These are phyloP conservation scores for Polymixis flavicincta DNA, from an alignment of 2,888 invertebrate genomes.

Conservation along the genomic window DNA sequence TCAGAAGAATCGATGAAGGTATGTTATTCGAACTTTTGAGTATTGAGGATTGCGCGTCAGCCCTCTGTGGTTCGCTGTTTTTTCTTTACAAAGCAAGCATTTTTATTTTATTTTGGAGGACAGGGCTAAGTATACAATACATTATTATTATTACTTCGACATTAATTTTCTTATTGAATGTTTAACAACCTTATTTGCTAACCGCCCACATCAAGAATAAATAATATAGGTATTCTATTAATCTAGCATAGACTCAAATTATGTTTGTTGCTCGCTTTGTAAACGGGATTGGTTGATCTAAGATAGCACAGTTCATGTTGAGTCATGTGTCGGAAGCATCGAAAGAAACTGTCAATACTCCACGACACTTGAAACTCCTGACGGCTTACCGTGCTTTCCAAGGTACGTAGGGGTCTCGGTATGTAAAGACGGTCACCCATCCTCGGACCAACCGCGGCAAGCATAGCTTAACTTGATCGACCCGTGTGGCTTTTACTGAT, in stretches of 20 bases:
- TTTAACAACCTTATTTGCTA: neutral
- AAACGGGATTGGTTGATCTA: neutral
- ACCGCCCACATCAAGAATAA: neutral
- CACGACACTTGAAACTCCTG: no score
- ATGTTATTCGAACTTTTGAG: neutral
- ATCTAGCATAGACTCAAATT: neutral
- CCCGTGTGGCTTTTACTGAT: no score
- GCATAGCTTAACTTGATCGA: no score
- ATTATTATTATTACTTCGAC: neutral
- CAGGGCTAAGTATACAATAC: neutral
- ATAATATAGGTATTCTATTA: neutral
- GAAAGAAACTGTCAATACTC: no score
- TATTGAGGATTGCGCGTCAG: neutral
- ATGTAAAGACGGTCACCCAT: no score
- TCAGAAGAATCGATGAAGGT: constrained; percentile 14
- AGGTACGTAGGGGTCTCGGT: no score
- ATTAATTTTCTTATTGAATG: neutral
- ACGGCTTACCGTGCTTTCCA: no score
- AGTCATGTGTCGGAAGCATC: neutral
- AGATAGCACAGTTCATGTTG: neutral
- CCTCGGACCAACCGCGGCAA: no score
- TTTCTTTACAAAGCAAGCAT: neutral
- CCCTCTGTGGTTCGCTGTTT: neutral
- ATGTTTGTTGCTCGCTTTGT: neutral
- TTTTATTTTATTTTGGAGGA: neutral